These are phyloP conservation scores for Sorex maritimensis DNA, from an alignment of 2,797 vertebrate species.

Conservation along the genomic window DNA sequence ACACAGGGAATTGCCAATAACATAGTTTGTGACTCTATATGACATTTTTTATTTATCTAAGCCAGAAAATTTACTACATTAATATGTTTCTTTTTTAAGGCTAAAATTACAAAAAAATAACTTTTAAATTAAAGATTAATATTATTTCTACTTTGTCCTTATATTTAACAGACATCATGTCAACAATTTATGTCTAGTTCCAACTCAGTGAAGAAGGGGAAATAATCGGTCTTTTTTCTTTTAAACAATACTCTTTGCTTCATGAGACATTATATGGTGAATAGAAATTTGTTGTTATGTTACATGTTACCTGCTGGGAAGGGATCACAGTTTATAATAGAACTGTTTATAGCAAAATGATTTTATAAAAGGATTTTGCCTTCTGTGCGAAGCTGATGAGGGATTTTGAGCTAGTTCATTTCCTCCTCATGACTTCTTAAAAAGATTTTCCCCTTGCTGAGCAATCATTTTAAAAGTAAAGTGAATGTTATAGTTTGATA, in stretches of 20 bases:
- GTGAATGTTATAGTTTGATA: slow-evolving; percentile 64
- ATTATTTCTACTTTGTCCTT: neutral
- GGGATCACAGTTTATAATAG: slow-evolving; percentile 32
- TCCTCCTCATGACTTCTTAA: slow-evolving; percentile 61
- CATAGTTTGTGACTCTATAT: neutral
- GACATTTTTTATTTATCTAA: neutral
- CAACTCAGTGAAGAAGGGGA: slow-evolving; percentile 36
- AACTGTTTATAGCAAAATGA: slow-evolving; percentile 54
- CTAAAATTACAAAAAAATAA: slow-evolving; percentile 33
- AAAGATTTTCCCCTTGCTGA: slow-evolving; percentile 54
- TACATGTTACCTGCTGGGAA: slow-evolving; percentile 29
- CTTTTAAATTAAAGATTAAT: slow-evolving; percentile 13
- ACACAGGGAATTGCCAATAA: neutral
- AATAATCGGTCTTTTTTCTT: slow-evolving; percentile 60
- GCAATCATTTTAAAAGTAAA: slow-evolving; percentile 69
- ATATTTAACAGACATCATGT: neutral
- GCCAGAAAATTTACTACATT: neutral
- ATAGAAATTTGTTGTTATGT: slow-evolving; percentile 49
- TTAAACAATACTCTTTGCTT: slow-evolving; percentile 45
- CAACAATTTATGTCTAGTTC: neutral
- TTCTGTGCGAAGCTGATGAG: slow-evolving; percentile 58
- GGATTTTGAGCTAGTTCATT: slow-evolving; percentile 52
- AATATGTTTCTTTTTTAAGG: neutral
- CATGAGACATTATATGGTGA: slow-evolving; percentile 22
- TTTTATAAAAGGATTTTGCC: slow-evolving; percentile 62